Evolutionary conservation across 2,888 invertebrate genomes (phyloP).

Genomic region (Odontomyia ornata): DNA sequence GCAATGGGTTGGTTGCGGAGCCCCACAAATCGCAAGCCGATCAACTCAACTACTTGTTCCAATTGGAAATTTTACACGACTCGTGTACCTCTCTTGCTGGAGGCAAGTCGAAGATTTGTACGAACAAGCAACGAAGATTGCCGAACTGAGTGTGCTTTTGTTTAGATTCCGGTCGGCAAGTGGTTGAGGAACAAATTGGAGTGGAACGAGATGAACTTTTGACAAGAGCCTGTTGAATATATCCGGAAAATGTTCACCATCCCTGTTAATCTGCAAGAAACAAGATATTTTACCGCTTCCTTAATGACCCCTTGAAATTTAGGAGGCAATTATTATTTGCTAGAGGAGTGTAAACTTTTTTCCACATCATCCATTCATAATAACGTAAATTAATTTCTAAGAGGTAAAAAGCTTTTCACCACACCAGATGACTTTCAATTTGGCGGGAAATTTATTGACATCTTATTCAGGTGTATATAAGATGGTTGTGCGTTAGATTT

Average conservation of each 20-base stretch:
- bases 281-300: no score
- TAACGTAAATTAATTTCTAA: no score
- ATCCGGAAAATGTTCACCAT: no score
- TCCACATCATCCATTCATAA: no score
- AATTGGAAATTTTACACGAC: conserved; percentile 24
- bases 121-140: neutral
- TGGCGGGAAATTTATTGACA: neutral
- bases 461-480: no score
- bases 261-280: neutral
- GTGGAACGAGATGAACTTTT: neutral
- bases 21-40: neutral
- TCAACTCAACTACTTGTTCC: conserved; percentile 19
- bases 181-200: neutral
- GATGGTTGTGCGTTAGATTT: no score
- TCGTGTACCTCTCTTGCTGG: neutral
- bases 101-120: no score
- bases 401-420: neutral
- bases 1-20: neutral
- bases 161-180: conserved; percentile 5
- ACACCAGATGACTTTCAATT: neutral
- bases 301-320: no score
- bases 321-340: no score
- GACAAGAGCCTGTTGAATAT: no score
- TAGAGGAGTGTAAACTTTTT: no score
- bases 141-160: neutral